These are phyloP conservation scores for Drosophila teissieri DNA, from an alignment of 1,140 invertebrate genomes.

Conservation along the genomic window DNA sequence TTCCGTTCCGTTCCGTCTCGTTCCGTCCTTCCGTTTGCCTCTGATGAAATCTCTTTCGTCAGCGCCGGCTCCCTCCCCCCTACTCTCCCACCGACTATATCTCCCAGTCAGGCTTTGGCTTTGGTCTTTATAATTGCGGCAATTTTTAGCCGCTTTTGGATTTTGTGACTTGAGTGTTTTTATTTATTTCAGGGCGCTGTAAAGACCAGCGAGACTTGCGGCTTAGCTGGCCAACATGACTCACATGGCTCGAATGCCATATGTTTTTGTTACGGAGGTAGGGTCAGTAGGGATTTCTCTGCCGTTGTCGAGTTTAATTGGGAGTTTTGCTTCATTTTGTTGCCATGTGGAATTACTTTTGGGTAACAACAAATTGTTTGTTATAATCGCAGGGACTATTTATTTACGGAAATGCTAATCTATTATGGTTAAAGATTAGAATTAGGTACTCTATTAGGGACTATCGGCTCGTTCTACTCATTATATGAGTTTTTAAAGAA, in stretches of 20 bases:
- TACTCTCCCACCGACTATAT: conserved; percentile 11
- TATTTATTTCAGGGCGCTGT: conserved; percentile 12
- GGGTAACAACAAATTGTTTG: background rate
- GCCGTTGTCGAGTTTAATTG: background rate
- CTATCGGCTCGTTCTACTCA: background rate
- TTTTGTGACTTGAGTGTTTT: conserved; percentile 47
- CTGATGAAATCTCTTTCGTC: conserved; percentile 79
- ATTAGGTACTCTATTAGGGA: background rate
- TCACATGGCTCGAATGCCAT: conserved; percentile 39
- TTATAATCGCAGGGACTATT: background rate
- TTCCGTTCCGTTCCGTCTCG: conserved; percentile 63
- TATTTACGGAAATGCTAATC: background rate
- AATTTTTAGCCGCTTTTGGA: conserved; percentile 59
- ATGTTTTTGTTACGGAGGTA: conserved; percentile 37
- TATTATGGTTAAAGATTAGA: background rate
- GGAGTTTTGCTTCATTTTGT: background rate
- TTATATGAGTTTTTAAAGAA: background rate
- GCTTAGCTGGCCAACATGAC: conserved; percentile 38
- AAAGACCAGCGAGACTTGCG: conserved; percentile 28
- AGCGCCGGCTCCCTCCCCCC: conserved; percentile 25
- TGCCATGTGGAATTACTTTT: background rate
- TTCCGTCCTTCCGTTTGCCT: conserved; percentile 61
- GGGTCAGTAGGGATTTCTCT: conserved; percentile 51
- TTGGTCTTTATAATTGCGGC: conserved; percentile 69
- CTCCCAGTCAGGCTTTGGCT: conserved; percentile 35